A percentile compares a stretch with the other conserved stretches of the same genome.
These are phyloP conservation scores for Meriones psammophilus DNA, from an alignment of 2,797 vertebrate genomes.

Conservation along the genomic window DNA sequence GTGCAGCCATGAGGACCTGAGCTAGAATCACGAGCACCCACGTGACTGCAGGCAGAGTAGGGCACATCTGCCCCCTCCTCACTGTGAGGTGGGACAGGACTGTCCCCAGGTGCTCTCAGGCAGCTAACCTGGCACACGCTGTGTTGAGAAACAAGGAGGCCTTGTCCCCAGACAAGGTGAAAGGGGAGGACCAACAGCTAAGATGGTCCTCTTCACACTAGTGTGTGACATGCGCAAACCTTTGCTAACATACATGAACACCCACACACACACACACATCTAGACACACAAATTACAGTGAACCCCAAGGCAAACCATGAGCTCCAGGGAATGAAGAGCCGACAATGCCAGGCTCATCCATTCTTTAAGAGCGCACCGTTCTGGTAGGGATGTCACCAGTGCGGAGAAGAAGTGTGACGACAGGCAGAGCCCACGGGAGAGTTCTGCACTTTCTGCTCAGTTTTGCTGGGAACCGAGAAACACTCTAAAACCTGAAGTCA, in stretches of 20 bases:
- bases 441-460: neutral
- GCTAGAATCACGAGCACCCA: neutral
- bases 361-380: neutral
- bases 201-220: neutral
- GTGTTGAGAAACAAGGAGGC: neutral
- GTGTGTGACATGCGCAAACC: neutral
- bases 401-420: rapidly evolving
- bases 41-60: neutral
- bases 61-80: neutral
- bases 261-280: neutral
- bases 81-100: too few species aligned
- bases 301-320: neutral
- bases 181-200: neutral
- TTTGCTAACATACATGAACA: neutral
- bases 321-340: neutral
- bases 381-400: too few species aligned
- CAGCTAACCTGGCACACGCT: neutral
- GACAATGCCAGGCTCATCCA: neutral
- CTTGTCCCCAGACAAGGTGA: neutral
- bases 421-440: rapidly evolving
- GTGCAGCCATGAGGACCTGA: neutral
- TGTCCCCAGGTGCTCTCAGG: neutral
- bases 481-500: neutral
- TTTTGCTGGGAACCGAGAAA: neutral
- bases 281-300: neutral